Evolutionary conservation across 2,797 vertebrate species (phyloP).

Genomic region (Gambusia yucatana): DNA sequence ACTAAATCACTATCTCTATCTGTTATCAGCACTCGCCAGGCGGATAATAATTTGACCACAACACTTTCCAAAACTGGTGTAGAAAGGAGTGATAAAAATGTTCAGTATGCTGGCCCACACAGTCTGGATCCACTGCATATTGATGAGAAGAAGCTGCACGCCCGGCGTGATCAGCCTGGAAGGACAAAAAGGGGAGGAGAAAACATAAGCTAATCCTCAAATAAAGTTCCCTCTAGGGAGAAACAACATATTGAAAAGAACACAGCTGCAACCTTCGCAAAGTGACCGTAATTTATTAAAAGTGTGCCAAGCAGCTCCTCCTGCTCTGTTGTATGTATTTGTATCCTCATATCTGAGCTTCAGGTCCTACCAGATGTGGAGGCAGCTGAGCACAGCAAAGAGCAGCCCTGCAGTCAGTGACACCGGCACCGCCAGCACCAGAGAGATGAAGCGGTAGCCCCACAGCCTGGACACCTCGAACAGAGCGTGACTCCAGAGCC

Average conservation of each 20-base stretch:
- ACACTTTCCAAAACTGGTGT: constrained; percentile 62
- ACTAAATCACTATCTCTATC: constrained; percentile 20
- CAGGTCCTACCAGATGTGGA: constrained; percentile 72
- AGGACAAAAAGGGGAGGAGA: constrained; percentile 20
- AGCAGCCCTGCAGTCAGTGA: constrained; percentile 68
- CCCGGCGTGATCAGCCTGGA: constrained; percentile 71
- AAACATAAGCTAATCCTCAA: constrained; percentile 5
- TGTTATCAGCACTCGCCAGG: constrained; percentile 41
- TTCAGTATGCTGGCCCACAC: constrained; percentile 71
- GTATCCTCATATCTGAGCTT: neutral
- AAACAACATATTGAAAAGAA: neutral
- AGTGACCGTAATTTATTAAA: neutral
- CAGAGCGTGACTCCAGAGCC: constrained; percentile 70
- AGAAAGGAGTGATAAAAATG: constrained; percentile 62
- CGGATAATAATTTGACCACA: constrained; percentile 54
- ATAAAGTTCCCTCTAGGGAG: neutral
- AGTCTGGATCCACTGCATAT: constrained; percentile 70
- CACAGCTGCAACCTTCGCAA: neutral
- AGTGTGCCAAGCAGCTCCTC: constrained; percentile 1
- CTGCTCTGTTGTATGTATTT: neutral
- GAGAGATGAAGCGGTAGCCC: constrained; percentile 66
- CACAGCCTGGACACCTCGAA: constrained; percentile 73
- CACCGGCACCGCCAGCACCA: constrained; percentile 67
- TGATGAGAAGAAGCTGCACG: constrained; percentile 72
- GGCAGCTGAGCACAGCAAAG: constrained; percentile 68